Evolutionary conservation across 2,888 invertebrate genomes (phyloP), one percentile per base, ranked within the genome.

Genomic region (Parnassius apollo): DNA sequence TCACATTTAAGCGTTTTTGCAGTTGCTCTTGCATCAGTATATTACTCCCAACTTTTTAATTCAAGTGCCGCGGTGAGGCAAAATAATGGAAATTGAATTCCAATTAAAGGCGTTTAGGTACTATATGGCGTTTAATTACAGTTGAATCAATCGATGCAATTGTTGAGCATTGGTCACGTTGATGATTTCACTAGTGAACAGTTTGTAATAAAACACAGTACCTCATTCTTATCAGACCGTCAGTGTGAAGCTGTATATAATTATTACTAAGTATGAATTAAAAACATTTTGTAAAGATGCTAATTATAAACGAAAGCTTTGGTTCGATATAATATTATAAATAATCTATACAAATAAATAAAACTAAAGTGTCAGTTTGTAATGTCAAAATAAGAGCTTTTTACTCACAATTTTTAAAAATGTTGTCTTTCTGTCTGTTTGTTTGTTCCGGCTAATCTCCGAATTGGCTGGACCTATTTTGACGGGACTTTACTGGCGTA

Each of bases 131-230:
- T 10, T 42, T 10, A 25, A 25, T 18, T n/a, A 9, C 13, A 10
- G 42, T 12, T 22, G 53, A 60, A 48, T 59, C 44, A 45, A 48
- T 42, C 54, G 35, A 59, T 42, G 42, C 50, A 50, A 13, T 55
- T 50, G 55, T 56, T 12, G 49, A 42, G 44, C 50, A 48, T 55
- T 51, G 56, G 57, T 55, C 55, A 65, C 61, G 55, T 69, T 72
- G 77, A 77, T 80, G 80, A 80, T 77, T 81, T 77, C 78, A 79
- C 72, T 74, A 77, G 73, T 75, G 71, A 71, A 69, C 71, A 71
- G 71, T 68, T 46, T 60, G 61, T 61, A 52, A 64, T 61, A n/a
- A n/a, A n/a, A n/a, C n/a, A n/a, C n/a, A n/a, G n/a, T n/a, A 65
- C 60, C 52, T 67, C 66, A 67, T 66, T 65, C 63, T 69, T 68